Percentiles rank a stretch among this genome's conserved stretches.
These are phyloP conservation scores for Heliconius nattereri DNA, from an alignment of 1,140 invertebrate genomes.

Conservation along the genomic window DNA sequence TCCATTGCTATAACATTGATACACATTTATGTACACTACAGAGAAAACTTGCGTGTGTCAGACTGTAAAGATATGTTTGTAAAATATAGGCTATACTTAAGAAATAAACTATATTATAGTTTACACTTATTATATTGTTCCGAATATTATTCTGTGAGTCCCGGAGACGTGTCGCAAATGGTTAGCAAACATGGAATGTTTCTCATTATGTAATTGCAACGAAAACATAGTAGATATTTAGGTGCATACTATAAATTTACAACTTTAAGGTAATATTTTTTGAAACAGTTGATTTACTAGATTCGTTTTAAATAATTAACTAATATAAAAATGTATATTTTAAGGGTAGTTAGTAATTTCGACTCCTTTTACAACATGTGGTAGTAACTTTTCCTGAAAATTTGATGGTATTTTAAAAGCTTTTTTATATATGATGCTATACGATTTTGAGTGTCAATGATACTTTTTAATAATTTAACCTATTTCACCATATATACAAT, in stretches of 20 bases:
- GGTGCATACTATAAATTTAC: slow-evolving; percentile 8
- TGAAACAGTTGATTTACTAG: not conserved
- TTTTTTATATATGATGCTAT: too few relatives aligned
- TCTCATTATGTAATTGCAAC: slow-evolving; percentile 52
- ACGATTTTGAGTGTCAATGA: too few relatives aligned
- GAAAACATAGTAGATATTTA: slow-evolving; percentile 34
- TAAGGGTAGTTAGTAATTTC: not conserved
- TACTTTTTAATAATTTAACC: too few relatives aligned
- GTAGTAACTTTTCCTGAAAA: too few relatives aligned
- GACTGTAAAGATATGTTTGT: slow-evolving; percentile 78
- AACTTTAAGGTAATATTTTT: slow-evolving; percentile 6
- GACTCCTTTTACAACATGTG: not conserved
- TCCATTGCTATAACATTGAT: slow-evolving; percentile 79
- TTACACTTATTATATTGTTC: slow-evolving; percentile 75
- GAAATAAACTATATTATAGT: slow-evolving; percentile 71
- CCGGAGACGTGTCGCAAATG: slow-evolving; percentile 44
- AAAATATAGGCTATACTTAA: slow-evolving; percentile 74
- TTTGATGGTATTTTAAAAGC: too few relatives aligned
- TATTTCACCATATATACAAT: too few relatives aligned
- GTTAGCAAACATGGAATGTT: slow-evolving; percentile 77
- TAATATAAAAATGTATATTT: not conserved
- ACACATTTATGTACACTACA: slow-evolving; percentile 78
- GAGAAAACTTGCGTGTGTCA: slow-evolving; percentile 80
- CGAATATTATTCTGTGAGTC: slow-evolving; percentile 67
- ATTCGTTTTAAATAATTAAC: not conserved